Conservation (phyloP, 2,888 invertebrate species). For the Tipula unca region DNA sequence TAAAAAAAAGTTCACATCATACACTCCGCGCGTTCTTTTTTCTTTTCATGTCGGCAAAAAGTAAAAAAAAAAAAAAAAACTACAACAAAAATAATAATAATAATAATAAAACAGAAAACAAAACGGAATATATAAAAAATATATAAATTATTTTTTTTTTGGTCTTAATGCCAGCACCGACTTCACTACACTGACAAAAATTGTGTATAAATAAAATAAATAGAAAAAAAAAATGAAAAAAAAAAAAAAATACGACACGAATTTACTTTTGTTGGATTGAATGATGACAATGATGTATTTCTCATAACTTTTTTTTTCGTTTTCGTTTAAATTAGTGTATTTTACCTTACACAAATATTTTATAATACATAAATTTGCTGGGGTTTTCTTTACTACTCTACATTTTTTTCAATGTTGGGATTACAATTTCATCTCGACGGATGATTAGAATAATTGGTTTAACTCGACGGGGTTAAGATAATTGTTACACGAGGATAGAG, state of each 20-base stretch:
- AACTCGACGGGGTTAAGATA: not conserved
- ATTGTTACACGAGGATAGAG: not conserved
- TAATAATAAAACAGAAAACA: slow-evolving; percentile 18
- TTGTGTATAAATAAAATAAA: slow-evolving; percentile 4
- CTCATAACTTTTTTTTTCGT: slow-evolving; percentile 16
- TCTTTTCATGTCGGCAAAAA: slow-evolving; percentile 15
- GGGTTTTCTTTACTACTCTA: not conserved
- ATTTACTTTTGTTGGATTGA: slow-evolving; percentile 19
- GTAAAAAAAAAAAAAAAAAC: not conserved
- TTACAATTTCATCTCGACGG: not conserved
- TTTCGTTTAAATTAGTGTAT: slow-evolving; percentile 15
- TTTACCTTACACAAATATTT: not conserved
- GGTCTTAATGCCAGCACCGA: slow-evolving; percentile 17
- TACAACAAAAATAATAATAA: slow-evolving; percentile 17
- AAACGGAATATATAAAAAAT: slow-evolving; percentile 1
- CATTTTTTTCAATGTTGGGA: not conserved
- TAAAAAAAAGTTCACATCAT: not conserved
- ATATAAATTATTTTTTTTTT: not conserved
- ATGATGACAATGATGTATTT: slow-evolving; percentile 19
- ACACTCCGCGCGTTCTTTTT: slow-evolving; percentile 16
- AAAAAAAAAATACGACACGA: slow-evolving; percentile 18
- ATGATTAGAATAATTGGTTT: not conserved
- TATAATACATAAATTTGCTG: not conserved
- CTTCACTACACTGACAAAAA: slow-evolving; percentile 17
- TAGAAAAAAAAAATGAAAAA: not conserved